Conservation (phyloP, 2,797 vertebrate genomes). For the Esox lucius region DNA sequence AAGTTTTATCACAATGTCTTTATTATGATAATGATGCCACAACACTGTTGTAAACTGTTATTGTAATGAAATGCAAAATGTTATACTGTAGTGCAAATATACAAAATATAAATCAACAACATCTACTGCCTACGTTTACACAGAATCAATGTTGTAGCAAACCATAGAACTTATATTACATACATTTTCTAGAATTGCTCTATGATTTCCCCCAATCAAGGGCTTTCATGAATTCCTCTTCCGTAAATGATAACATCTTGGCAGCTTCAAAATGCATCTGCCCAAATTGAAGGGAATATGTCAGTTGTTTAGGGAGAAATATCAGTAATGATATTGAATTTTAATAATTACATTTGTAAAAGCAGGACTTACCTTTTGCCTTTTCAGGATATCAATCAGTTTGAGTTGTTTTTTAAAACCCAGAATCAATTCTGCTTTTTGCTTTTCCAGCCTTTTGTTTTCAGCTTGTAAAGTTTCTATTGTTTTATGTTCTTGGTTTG, state of each 20-base stretch:
- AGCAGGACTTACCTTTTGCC: slow-evolving; percentile 83
- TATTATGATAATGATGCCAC: slow-evolving; percentile 7
- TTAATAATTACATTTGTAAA: neutral
- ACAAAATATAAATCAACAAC: neutral
- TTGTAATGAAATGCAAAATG: neutral
- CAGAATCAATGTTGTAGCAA: neutral
- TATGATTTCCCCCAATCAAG: slow-evolving; percentile 86
- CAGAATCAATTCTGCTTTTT: slow-evolving; percentile 88
- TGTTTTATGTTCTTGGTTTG: slow-evolving; percentile 81
- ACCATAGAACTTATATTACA: neutral
- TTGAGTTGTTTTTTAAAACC: slow-evolving; percentile 95
- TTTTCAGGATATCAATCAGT: slow-evolving; percentile 94
- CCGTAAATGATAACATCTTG: slow-evolving; percentile 94
- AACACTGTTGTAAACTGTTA: neutral
- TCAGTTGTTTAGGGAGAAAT: neutral
- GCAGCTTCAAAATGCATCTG: slow-evolving; percentile 98
- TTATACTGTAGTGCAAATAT: neutral
- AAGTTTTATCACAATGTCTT: slow-evolving; percentile 6
- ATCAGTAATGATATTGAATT: neutral
- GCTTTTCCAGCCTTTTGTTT: slow-evolving; percentile 91
- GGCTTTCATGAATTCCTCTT: slow-evolving; percentile 94
- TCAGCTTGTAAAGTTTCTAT: slow-evolving; percentile 85
- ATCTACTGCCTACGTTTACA: neutral
- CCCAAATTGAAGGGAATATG: slow-evolving; percentile 14
- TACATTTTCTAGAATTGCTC: slow-evolving; percentile 14